Base-by-base conservation (phyloP, 2,888 invertebrate species). In the Hoplodrina blanda region DNA sequence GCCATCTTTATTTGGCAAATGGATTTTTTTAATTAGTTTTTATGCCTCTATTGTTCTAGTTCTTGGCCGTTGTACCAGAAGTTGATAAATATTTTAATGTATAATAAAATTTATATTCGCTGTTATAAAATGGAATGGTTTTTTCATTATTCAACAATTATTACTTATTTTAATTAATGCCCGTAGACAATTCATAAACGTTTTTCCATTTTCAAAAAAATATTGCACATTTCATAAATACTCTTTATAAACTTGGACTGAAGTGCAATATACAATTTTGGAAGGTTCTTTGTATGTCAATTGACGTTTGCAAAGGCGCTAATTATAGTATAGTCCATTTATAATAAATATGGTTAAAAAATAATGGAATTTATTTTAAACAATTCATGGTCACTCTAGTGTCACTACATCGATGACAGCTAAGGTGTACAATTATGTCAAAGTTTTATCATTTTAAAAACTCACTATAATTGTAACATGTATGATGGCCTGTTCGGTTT, bases 1-100 rank as follows among this genome's bases (percentile, higher is more conserved):
- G 81, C 82, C 80, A 85, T 86, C 78, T 87, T 82, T 73, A 76
- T 80, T 82, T 78, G 69, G 64, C 62, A 80, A 82, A 80, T 81
- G 76, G 55, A 67, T 79, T 80, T 77, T 78, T 85, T 83, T 61
- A 77, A 82, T 84, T 79, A 70, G 66, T 72, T 80, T 75, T 74
- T 50, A 81, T 73, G 54, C 60, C 69, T 74, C 77, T 71, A 76
- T 84, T 84, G 79, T 84, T 84, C 59, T 55, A 65, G 49, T 69
- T 69, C 17, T 20, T 69, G 52, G 15, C n/a, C n/a, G 60, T 57
- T 61, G 49, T 78, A 63, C 49, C 57, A 62, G 52, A 56, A 60
- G 55, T 78, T 67, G 55, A 57, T 73, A 62, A 59, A 61, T 25
- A 7, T 63, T 61, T 53, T 49, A 52, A 56, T 50, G 54, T 54